Percentiles rank a stretch among this genome's conserved stretches.
These are phyloP conservation scores for Semaprochilodus insignis DNA, from an alignment of 2,797 vertebrate genomes.

Conservation along the genomic window DNA sequence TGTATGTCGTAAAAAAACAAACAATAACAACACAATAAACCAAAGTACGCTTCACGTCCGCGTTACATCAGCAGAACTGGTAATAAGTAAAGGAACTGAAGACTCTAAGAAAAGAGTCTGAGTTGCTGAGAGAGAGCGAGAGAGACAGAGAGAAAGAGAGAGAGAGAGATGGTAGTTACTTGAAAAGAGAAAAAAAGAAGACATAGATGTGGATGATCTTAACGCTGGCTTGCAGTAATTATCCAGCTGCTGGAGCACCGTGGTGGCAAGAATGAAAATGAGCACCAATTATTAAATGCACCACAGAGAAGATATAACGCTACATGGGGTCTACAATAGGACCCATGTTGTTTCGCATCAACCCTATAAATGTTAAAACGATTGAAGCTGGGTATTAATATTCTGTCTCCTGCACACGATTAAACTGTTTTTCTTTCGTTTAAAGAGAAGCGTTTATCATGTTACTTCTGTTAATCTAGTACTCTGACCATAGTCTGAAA, in stretches of 20 bases:
- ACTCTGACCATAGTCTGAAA: background rate
- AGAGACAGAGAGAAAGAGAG: background rate
- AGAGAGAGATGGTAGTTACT: conserved; percentile 6
- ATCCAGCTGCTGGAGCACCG: conserved; percentile 60
- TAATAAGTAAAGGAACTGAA: conserved; percentile 29
- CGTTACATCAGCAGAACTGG: background rate
- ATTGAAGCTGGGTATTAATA: conserved; percentile 50
- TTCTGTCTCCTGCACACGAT: conserved; percentile 14
- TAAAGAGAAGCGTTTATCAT: background rate
- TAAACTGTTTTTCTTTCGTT: background rate
- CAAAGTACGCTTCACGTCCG: background rate
- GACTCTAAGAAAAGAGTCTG: background rate
- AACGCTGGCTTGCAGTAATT: conserved; percentile 60
- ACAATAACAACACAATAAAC: background rate
- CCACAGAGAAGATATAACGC: conserved; percentile 58
- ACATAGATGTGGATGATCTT: conserved; percentile 44
- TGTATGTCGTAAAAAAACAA: too few relatives aligned
- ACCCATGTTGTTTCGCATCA: conserved; percentile 53
- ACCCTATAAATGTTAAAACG: conserved; percentile 50
- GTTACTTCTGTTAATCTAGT: background rate
- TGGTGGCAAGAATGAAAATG: conserved; percentile 58
- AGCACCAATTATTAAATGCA: conserved; percentile 63
- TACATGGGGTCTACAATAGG: conserved; percentile 51
- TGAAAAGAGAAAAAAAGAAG: background rate
- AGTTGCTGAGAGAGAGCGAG: background rate